phyloP scores from a whole-genome alignment of 2,797 vertebrate species.

The Macroramphosus scolopax region DNA sequence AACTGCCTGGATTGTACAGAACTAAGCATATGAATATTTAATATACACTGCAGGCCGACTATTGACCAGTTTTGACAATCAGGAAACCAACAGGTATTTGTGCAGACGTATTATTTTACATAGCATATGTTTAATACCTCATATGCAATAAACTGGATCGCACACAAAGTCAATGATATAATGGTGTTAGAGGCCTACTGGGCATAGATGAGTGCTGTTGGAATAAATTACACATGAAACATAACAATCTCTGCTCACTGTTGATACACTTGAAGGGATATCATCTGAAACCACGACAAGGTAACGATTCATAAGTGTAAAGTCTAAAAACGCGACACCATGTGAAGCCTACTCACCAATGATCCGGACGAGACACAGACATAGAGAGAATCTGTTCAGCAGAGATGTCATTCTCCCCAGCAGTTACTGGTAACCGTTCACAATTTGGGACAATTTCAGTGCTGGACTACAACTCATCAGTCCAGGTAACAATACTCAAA shows the following conservation, averaged over 20 bases:
- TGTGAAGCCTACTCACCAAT: constrained; percentile 67
- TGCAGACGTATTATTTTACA: neutral
- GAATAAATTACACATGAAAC: no score
- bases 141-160: no score
- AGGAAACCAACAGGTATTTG: neutral
- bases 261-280: no score
- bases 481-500: no score
- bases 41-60: no score
- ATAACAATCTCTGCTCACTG: neutral
- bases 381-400: constrained; percentile 31
- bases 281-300: no score
- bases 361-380: constrained; percentile 48
- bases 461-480: constrained; percentile 27
- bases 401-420: constrained; percentile 60
- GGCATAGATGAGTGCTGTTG: no score
- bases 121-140: neutral
- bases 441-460: constrained; percentile 20
- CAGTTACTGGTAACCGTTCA: constrained; percentile 13
- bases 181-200: no score
- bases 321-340: no score
- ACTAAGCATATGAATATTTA: neutral
- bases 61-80: neutral
- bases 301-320: no score
- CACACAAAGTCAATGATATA: no score
- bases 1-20: neutral